Base-by-base conservation (phyloP, 2,797 vertebrate genomes). In the Poeciliopsis paucimaculata region DNA sequence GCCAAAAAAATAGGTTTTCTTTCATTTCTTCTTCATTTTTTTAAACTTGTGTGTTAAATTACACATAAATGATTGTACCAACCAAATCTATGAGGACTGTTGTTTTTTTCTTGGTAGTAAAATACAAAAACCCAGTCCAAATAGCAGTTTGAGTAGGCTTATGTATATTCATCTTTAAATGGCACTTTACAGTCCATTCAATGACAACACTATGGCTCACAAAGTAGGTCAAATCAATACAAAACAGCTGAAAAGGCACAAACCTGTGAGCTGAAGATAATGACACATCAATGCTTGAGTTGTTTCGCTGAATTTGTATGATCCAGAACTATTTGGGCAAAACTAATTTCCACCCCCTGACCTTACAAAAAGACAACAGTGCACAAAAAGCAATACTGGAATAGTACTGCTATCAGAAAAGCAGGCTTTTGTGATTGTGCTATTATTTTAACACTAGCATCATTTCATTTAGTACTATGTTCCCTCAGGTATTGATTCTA, bases 111-210 rank as follows among this genome's bases (percentile, higher is more conserved):
- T 53, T 53, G 20, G 57, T 76, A 73, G 41, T 51, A 55, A 66
- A 77, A 76, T 77, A 10, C 80, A 77, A 77, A 43, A 45, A 62
- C 47, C 47, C 5, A 49, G 51, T 72, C 72, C 53, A 57, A 75
- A 77, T 3, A 18, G 68, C 45, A 43, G 34, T 70, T 88, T 74
- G 74, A 62, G 73, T 1, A 47, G 71, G 36, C 55, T 62, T 41
- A 46, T 64, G 60, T 64, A 83, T 66, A 78, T 72, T 2, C 23
- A 75, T 75, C 47, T 83, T 81, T 55, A 68, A 26, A 45, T 41
- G 18, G 23, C 46, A 76, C 55, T 83, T 76, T 46, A 76, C 53
- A 62, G 77, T 31, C 57, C 49, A n/a, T 62, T 78, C 23, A 81
- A 15, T 75, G 62, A 11, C 10, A 72, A 77, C n/a, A 75, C 18